Base-by-base conservation (phyloP, 2,797 vertebrate genomes). In the Hypotaenidia okinawae region DNA sequence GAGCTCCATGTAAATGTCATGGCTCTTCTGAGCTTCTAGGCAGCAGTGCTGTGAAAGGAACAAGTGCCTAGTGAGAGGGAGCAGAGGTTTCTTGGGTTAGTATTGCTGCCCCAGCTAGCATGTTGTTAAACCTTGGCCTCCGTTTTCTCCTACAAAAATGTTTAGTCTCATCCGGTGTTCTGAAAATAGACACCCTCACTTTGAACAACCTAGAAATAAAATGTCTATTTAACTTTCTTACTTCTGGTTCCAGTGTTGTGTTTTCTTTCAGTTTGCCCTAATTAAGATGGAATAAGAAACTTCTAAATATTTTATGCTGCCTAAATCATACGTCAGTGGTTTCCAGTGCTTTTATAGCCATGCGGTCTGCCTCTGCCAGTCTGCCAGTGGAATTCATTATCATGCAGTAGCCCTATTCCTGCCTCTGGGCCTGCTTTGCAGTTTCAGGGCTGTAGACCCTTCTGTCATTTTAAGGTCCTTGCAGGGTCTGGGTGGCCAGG, bases 211-310 rank as follows among this genome's bases (percentile, higher is more conserved):
- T 64, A 70, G 87, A 80, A 89, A n/a, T 57, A 85, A 93, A 79
- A 54, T 3, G 4, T 49, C 21, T 58, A 11, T 82, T 76, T 87
- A 82, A 73, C 5, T 1, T 90, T 85, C 64, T 68, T 81, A 32
- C 78, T 94, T 94, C 67, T 87, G 67, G 79, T 89, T 90, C 54
- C 49, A 54, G 45, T 37, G 37, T 18, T 52, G 57, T 52, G 82
- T 76, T 90, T 79, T 77, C 51, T 87, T 92, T 79, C 86, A 84
- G 61, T 87, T 89, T 95, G 61, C 69, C 64, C 75, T 89, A 79
- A 64, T 79, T 92, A 84, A 69, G 61, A 69, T 57, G 84, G 55
- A n/a, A 69, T 84, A 91, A 86, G 63, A 84, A 90, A 58, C 27
- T 89, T 84, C 41, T 64, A 58, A 33, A 52, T 84, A 30, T 93